Percentiles rank a stretch among this genome's conserved stretches.
phyloP scores from a whole-genome alignment of 2,888 invertebrate genomes.

The Brassicogethes aeneus region DNA sequence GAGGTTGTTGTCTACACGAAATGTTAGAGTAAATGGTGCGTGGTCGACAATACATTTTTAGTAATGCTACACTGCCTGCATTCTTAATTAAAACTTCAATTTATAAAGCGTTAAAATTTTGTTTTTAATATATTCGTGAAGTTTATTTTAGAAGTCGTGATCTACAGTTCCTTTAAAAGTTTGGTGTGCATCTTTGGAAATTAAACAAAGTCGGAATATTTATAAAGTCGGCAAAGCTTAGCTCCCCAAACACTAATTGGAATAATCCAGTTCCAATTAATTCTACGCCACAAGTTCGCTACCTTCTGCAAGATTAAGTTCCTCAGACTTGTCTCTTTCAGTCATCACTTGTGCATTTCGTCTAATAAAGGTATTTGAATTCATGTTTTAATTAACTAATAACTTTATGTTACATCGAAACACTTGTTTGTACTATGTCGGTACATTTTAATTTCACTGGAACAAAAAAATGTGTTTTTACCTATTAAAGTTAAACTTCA shows the following conservation, averaged over 20 bases:
- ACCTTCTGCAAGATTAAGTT: conserved; percentile 33
- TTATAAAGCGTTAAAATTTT: conserved; percentile 8
- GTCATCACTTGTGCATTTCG: conserved; percentile 12
- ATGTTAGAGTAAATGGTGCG: too few relatives aligned
- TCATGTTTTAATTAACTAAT: conserved; percentile 39
- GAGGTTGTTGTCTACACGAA: too few relatives aligned
- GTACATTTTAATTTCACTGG: too few relatives aligned
- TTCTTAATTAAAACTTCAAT: conserved; percentile 10
- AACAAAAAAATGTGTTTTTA: too few relatives aligned
- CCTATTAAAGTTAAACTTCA: too few relatives aligned
- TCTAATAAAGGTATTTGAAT: conserved; percentile 36
- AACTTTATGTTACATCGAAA: conserved; percentile 30
- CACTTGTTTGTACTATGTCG: too few relatives aligned
- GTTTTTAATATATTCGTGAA: conserved; percentile 12
- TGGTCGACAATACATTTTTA: conserved; percentile 6
- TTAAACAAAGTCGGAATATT: conserved; percentile 36
- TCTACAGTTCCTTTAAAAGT: conserved; percentile 20
- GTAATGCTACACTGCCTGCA: conserved; percentile 2
- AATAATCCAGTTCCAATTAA: conserved; percentile 40
- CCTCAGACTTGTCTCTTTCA: conserved; percentile 11
- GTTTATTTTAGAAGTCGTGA: conserved; percentile 19
- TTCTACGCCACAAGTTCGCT: conserved; percentile 35
- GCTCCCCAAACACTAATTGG: conserved; percentile 37
- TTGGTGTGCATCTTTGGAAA: conserved; percentile 27
- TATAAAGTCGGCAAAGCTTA: conserved; percentile 31